Base-by-base conservation (phyloP, 2,888 invertebrate species). In the Archips xylosteana region DNA sequence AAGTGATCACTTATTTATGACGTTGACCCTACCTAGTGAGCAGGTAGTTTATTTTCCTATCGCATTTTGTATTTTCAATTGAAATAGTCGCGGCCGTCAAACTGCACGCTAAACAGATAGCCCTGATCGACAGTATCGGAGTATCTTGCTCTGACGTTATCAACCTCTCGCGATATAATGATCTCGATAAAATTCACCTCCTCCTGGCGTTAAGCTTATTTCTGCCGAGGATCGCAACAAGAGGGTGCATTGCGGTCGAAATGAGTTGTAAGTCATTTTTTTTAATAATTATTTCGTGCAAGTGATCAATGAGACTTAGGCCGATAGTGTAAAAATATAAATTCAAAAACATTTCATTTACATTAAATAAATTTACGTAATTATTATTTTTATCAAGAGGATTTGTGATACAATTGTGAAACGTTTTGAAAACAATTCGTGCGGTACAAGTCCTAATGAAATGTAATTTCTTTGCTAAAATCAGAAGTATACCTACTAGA, bases 121-220 rank as follows among this genome's bases (percentile, higher is more conserved):
- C 62, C 47, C 2, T 89, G 92, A 92, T 88, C 80, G 89, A 88
- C 90, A 87, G 84, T 92, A 91, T 92, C 91, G 83, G 45, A 36
- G 65, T 74, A 88, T 88, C 86, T 84, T 63, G 77, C 77, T 61
- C 73, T 80, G 85, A 76, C 85, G 82, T 85, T 92, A 92, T 92
- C 92, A 74, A 42, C 71, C 67, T 76, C 74, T 76, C 66, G 74
- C 82, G 88, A 88, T 89, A 88, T 77, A 75, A 81, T 86, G 83
- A 81, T 87, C 85, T 85, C 86, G 92, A 92, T 93, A 92, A 91
- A 92, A 91, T 91, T 89, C 89, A 87, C 85, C 84, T 81, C 78
- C 84, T 82, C 82, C 76, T 74, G 57, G 69, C 13, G 74, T 77
- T 76, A 78, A 79, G 77, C 80, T 89, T 92, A 93, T 84, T 92